Evolutionary conservation across 2,113 vertebrate genomes (phyloP).

Genomic region (Jaculus jaculus): DNA sequence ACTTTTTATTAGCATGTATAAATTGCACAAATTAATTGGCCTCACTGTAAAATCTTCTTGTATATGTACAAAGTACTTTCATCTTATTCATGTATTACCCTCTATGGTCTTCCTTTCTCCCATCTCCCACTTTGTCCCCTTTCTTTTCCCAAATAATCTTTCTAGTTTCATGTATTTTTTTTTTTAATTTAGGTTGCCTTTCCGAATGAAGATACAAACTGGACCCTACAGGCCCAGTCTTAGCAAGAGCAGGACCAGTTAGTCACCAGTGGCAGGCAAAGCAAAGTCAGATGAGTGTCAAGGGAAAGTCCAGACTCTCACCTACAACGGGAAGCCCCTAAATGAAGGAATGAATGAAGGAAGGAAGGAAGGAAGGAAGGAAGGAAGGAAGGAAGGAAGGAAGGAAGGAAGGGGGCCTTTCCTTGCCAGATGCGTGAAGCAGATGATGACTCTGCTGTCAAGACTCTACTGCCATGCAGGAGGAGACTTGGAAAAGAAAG

Average conservation of each 20-base stretch:
- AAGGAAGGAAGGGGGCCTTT: conserved; percentile 83
- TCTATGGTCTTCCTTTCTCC: not conserved
- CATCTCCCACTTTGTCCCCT: too few relatives aligned
- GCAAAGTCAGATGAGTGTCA: conserved; percentile 89
- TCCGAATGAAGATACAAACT: conserved; percentile 93
- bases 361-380: too few relatives aligned
- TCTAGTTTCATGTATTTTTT: not conserved
- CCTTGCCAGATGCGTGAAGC: conserved; percentile 89
- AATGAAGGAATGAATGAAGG: conserved; percentile 80
- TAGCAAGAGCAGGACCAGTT: conserved; percentile 89
- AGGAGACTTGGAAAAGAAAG: conserved; percentile 92
- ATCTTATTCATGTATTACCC: not conserved
- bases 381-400: too few relatives aligned
- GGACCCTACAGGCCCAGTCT: conserved; percentile 88
- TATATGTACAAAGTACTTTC: not conserved
- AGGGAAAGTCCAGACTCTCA: conserved; percentile 90
- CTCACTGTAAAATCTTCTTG: too few relatives aligned
- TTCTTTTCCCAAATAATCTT: too few relatives aligned
- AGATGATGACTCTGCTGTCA: conserved; percentile 89
- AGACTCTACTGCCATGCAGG: conserved; percentile 87
- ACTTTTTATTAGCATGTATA: not conserved
- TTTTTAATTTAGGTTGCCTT: conserved; percentile 84
- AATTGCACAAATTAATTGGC: too few relatives aligned
- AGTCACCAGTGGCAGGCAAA: conserved; percentile 78
- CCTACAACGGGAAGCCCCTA: conserved; percentile 90